Evolutionary conservation across 2,113 vertebrate species (phyloP).

Genomic region (Serilophus lunatus): DNA sequence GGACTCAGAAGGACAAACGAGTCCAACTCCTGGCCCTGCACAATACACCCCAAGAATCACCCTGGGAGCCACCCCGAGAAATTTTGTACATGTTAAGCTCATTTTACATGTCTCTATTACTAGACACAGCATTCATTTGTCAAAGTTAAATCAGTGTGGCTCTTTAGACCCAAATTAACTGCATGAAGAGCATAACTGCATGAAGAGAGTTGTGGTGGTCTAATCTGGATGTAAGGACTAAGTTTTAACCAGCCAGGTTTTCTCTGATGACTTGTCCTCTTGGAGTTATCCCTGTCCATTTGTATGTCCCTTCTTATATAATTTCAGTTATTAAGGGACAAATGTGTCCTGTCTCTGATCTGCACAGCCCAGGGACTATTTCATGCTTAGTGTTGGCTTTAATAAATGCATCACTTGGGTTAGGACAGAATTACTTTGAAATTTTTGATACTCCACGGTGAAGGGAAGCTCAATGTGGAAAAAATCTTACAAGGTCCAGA

Average conservation of each 20-base stretch:
- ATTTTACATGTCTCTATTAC: neutral
- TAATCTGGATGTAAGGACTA: neutral
- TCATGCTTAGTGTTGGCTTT: neutral
- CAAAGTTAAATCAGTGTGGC: neutral
- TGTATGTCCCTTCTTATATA: neutral
- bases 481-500: neutral
- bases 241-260: neutral
- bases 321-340: neutral
- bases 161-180: neutral
- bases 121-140: neutral
- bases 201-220: neutral
- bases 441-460: neutral
- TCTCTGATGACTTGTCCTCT: neutral
- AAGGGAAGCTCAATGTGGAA: neutral
- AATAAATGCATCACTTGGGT: neutral
- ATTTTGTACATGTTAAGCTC: neutral
- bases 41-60: neutral
- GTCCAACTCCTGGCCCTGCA: neutral
- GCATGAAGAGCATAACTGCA: fast-evolving
- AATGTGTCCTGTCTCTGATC: neutral
- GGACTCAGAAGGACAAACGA: neutral
- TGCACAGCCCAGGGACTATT: neutral
- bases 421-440: neutral
- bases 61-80: neutral
- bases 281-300: neutral